Evolutionary conservation across 2,888 invertebrate genomes (phyloP), one percentile per base, ranked within the genome.

Genomic region (Volucella bombylans): DNA sequence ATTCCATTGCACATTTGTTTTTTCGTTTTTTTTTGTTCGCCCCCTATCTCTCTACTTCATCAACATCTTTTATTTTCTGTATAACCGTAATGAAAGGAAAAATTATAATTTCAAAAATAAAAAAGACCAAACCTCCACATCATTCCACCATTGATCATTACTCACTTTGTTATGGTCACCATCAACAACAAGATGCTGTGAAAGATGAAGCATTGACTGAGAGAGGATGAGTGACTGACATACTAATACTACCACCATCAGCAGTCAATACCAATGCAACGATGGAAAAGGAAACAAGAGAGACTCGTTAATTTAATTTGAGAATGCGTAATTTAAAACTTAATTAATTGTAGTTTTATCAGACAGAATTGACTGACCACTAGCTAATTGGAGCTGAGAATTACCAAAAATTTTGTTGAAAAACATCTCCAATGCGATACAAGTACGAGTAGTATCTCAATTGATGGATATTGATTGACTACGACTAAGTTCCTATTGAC

Each of bases 251-350:
- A 50, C 39, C 61, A 54, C 38, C 15, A 38, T 52, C 61, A 71
- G 61, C 71, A 71, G 73, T 73, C 62, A 65, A 45, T 47, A 38
- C 45, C 59, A 50, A 31, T 31, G 4, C n/a, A 9, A 67, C 14
- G 43, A 61, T 61, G 49, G 9, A 3, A 38, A 23, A 18, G 15
- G 64, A 59, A 67, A 41, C 43, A 57, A 55, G 23, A 62, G 31
- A 38, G 41, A 61, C 41, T 77, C 71, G 77, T 82, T 72, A 68
- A 82, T 82, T 82, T 78, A 78, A 82, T 82, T 82, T 55, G 52
- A 31, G 31, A 83, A 76, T 80, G 62, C 62, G 67, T 76, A 80
- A 77, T 81, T 72, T 39, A 72, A 31, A 85, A 77, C 68, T 72
- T 81, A 85, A 81, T 77, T 85, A 62, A 83, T 74, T 67, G 82